These are phyloP conservation scores for Pilophorus perplexus DNA, from an alignment of 2,888 invertebrate species.

Conservation along the genomic window DNA sequence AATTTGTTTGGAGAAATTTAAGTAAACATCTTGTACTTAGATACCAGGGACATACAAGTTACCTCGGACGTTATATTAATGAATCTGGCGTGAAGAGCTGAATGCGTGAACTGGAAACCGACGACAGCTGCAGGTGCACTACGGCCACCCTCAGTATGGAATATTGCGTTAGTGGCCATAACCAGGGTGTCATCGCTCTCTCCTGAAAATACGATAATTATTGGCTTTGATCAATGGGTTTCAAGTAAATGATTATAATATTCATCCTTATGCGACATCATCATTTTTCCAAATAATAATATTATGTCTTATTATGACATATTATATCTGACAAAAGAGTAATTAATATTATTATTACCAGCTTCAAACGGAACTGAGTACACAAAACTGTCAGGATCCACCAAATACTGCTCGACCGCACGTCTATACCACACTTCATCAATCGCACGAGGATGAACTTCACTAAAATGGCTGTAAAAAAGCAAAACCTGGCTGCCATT, in stretches of 20 bases:
- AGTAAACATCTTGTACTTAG: too few species aligned
- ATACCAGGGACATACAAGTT: too few species aligned
- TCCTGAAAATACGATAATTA: constrained; percentile 33
- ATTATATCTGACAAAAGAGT: neutral
- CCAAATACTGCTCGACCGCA: constrained; percentile 82
- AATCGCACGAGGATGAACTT: constrained; percentile 74
- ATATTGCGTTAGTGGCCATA: constrained; percentile 84
- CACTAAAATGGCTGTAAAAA: constrained; percentile 71
- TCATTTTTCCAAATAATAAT: neutral
- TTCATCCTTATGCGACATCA: too few species aligned
- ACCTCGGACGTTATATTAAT: constrained; percentile 74
- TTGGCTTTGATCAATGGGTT: too few species aligned
- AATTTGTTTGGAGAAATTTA: too few species aligned
- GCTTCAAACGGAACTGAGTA: constrained; percentile 78
- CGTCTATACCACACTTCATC: constrained; percentile 88
- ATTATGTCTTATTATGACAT: neutral
- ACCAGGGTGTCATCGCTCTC: constrained; percentile 64
- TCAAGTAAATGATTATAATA: too few species aligned
- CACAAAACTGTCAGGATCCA: constrained; percentile 85
- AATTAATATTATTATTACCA: too few species aligned
- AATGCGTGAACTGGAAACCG: constrained; percentile 77
- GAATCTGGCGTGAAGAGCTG: constrained; percentile 71
- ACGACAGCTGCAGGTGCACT: constrained; percentile 60
- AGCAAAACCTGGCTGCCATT: neutral
- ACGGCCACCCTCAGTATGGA: constrained; percentile 51